Evolutionary conservation across 2,888 invertebrate species (phyloP), one percentile per base, ranked within the genome.

Genomic region (Vesta saturnalis): DNA sequence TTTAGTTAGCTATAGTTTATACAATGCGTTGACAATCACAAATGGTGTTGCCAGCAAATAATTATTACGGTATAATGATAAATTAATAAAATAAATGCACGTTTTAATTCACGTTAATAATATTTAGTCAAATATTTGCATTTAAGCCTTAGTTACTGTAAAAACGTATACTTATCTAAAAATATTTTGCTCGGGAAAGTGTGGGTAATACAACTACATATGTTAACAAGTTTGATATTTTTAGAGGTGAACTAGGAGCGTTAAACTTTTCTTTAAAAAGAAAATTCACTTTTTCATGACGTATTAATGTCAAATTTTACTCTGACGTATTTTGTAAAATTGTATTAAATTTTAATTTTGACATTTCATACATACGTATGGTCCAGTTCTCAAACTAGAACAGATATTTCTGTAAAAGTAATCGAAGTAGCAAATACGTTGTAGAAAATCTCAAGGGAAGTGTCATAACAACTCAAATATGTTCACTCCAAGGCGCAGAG

Each of bases 401-500:
- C 39, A 39, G 39, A 39, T 39, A 18, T 55, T 55, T 55, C 18
- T 12, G 22, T 19, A 23, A 14, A 60, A 47, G 21, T 59, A 59
- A 59, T 21, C 21, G 21, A 6, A 49, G 15, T 5, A 1, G 43
- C 59, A 8, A 16, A 14, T 46, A 49, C 1, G n/a, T 6, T 35
- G 55, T 19, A 8, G 54, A 16, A 43, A 46, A 43, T 22, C 62
- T 55, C 62, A 62, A 62, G 62, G 62, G 62, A 35, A 23, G 21
- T 35, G 60, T 21, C 22, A 60, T 14, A 62, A 39, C 54, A 55
- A 54, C 15, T 30, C 55, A 52, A 49, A 57, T 69, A 71, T 70
- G 66, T 60, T 72, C 73, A 72, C 60, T 72, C 67, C 63, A 49
- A 55, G 70, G 71, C 72, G 71, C 70, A 74, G 73, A 76, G 73